Evolutionary conservation across 2,797 vertebrate species (phyloP).

Genomic region (Gobionotothen gibberifrons): DNA sequence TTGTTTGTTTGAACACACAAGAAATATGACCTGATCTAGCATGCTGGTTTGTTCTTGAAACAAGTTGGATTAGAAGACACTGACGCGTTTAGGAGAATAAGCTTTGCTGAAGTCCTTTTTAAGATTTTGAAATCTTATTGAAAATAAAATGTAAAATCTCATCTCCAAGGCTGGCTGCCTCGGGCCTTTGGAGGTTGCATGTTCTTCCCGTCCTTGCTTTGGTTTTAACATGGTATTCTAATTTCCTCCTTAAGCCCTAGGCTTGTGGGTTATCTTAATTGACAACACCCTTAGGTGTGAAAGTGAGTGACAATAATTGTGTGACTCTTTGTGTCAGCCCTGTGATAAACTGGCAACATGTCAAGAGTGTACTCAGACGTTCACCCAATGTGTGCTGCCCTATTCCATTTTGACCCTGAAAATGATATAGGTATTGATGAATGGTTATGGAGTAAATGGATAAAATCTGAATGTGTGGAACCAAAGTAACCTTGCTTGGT

Average conservation of each 20-base stretch:
- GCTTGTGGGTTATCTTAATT: conserved; percentile 8
- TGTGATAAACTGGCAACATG: not conserved
- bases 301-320: conserved; percentile 17
- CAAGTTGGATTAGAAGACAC: not conserved
- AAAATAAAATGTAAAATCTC: not conserved
- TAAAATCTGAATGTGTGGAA: conserved; percentile 1
- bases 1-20: conserved; percentile 5
- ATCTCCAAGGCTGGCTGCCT: not conserved
- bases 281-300: not conserved
- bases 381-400: not conserved
- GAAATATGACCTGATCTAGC: not conserved
- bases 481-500: not conserved
- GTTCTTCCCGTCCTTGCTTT: not conserved
- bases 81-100: not conserved
- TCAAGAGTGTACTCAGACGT: not conserved
- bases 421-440: conserved; percentile 1
- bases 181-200: not conserved
- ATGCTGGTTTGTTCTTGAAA: not conserved
- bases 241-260: not conserved
- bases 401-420: not conserved
- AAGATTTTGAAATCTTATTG: not conserved
- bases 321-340: not conserved
- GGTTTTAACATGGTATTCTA: not conserved
- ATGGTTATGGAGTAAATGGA: not conserved
- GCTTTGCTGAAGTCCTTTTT: not conserved